Evolutionary conservation across 2,888 invertebrate genomes (phyloP).

Genomic region (Aleiodes testaceus): DNA sequence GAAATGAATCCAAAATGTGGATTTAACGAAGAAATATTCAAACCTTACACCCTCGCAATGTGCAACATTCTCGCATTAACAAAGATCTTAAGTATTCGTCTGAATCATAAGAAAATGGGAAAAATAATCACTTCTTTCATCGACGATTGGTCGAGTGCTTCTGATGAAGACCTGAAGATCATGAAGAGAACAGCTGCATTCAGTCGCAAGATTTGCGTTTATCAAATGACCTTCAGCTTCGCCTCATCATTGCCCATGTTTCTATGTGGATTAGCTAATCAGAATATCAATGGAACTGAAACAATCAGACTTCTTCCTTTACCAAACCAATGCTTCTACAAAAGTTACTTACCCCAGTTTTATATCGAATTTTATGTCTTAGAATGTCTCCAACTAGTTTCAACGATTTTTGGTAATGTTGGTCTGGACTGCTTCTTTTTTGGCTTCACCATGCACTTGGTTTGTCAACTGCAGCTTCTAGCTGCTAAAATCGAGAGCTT

Average conservation of each 20-base stretch:
- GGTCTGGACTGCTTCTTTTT: conserved; percentile 45
- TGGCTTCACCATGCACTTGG: conserved; percentile 46
- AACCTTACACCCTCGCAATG: neutral
- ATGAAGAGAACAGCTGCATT: neutral
- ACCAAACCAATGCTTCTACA: neutral
- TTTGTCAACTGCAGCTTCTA: conserved; percentile 50
- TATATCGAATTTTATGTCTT: neutral
- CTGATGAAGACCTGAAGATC: neutral
- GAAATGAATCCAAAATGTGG: neutral
- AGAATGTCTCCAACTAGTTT: conserved; percentile 34
- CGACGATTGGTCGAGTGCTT: neutral
- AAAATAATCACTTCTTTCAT: neutral
- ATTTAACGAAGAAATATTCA: neutral
- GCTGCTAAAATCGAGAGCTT: conserved; percentile 45
- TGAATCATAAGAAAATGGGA: conserved; percentile 2
- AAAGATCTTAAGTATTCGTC: neutral
- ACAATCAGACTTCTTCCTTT: neutral
- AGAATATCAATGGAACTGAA: too few relatives aligned
- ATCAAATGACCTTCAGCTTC: neutral
- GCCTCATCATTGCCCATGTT: neutral
- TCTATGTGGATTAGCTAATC: too few relatives aligned
- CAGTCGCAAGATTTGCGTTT: conserved; percentile 3
- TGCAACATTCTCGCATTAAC: neutral
- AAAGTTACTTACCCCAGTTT: neutral
- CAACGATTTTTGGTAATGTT: conserved; percentile 19